phyloP scores from a whole-genome alignment of 2,797 vertebrate genomes.

The Lithobates sylvaticus region DNA sequence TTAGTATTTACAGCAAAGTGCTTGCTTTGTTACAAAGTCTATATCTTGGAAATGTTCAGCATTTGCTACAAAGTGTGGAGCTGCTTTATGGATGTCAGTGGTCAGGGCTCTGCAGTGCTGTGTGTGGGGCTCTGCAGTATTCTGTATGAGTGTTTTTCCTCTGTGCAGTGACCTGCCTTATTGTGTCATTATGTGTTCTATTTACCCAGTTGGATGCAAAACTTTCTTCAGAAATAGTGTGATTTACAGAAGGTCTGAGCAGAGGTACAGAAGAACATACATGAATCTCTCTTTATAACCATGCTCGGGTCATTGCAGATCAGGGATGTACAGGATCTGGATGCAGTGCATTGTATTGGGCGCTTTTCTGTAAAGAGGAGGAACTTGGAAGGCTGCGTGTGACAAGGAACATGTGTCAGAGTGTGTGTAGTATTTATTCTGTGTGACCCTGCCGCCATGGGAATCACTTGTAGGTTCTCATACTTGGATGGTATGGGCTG shows the following conservation, averaged over 20 bases:
- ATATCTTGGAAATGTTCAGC: too few relatives aligned
- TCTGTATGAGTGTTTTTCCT: background rate
- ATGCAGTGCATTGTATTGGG: background rate
- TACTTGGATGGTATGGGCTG: background rate
- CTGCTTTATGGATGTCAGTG: background rate
- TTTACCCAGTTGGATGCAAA: too few relatives aligned
- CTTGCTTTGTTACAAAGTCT: too few relatives aligned
- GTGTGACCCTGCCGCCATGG: conserved; percentile 27
- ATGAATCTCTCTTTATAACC: background rate
- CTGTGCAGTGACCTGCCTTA: background rate
- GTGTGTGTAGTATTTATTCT: conserved; percentile 21
- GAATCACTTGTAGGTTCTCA: background rate
- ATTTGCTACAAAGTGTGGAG: background rate
- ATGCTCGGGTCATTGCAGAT: background rate
- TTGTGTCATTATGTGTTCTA: background rate
- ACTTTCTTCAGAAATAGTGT: too few relatives aligned
- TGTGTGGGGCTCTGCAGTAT: conserved; percentile 13
- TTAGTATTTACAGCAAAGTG: too few relatives aligned
- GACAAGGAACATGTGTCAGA: conserved; percentile 28
- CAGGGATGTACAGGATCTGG: background rate
- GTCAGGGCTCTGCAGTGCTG: conserved; percentile 18
- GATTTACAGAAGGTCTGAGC: too few relatives aligned
- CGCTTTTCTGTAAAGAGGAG: background rate
- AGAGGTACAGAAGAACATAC: too few relatives aligned
- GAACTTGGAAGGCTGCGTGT: background rate